Evolutionary conservation across 1,140 invertebrate species (phyloP), one percentile per base, ranked within the genome.

Genomic region (Pristionchus pacificus): DNA sequence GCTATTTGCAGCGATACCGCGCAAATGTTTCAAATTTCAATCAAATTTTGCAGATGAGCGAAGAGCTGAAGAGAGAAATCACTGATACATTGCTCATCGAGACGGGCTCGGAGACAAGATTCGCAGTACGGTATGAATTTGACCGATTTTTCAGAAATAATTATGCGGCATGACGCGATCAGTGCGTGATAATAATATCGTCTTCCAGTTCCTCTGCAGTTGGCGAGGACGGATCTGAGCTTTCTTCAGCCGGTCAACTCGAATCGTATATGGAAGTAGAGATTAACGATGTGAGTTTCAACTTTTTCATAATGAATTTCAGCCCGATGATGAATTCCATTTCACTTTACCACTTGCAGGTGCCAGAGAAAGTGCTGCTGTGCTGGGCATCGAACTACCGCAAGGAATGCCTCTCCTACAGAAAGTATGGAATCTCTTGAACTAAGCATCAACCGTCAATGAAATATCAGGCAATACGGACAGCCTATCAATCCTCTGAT

Each of bases 241-340:
- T 83, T 13, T 92, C 91, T 0, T 89, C 90, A 2, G 91, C 92
- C n/a, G 92, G 92, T 27, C 91, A 93, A 86, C 91, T 93, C 84
- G 88, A 89, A 58, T 92, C 91, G 0, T 88, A 89, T 72, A 84
- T 93, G 0, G 90, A 91, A 2, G 87, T 90, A 57, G 77, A 78
- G 25, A n/a, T 72, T 6, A 66, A 75, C 25, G 68, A 84, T 77
- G 83, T n/a, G n/a, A n/a, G n/a, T n/a, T n/a, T n/a, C n/a, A n/a
- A n/a, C n/a, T n/a, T n/a, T n/a, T n/a, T n/a, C n/a, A n/a, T n/a
- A n/a, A n/a, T n/a, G n/a, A n/a, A n/a, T n/a, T n/a, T n/a, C n/a
- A n/a, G n/a, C n/a, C n/a, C n/a, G n/a, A n/a, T n/a, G n/a, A n/a
- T n/a, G n/a, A n/a, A n/a, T n/a, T n/a, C n/a, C n/a, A n/a, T n/a